Evolutionary conservation across 2,888 invertebrate genomes (phyloP), one percentile per base, ranked within the genome.

Genomic region (Branchipolynoe longqiensis): DNA sequence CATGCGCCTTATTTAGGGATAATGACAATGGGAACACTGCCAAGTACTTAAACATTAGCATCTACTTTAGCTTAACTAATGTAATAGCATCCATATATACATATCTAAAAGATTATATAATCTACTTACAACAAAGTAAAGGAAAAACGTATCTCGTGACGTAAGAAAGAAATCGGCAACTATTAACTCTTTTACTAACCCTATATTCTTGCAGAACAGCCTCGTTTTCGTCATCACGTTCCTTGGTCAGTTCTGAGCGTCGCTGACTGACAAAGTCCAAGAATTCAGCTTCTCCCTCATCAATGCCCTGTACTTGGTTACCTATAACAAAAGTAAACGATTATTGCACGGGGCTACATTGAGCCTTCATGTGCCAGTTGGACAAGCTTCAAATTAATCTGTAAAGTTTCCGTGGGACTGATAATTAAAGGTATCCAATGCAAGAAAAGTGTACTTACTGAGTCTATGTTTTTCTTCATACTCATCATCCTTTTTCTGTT

Each of bases 381-480:
- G 4, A 59, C n/a, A 12, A 48, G 28, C 4, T 48, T 25, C 31
- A 41, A 62, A n/a, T 18, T 14, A 48, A 25, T 40, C 14, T 38
- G 25, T 56, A 73, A 85, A 83, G 81, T 73, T 59, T 38, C 6
- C n/a, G 33, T 62, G 62, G 62, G n/a, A n/a, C 6, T 62, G 25
- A n/a, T 14, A 85, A 86, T 73, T 83, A 81, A 48, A 87, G 64
- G 12, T 62, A 62, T 8, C 8, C 48, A 48, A 82, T 41, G 48
- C 18, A 48, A 48, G 8, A n/a, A 12, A 22, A 56, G 56, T 56
- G n/a, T n/a, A 94, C 96, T 95, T 94, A 98, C 98, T 98, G n/a
- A 99, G 95, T 94, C 97, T 97, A 91, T 97, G 97, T 1, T 98
- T 96, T 93, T 99, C 99, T 93, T 99, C 98, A 95, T 96, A 97